Conservation (phyloP, 1,140 invertebrate genomes). For the Drosophila rhopaloa region DNA sequence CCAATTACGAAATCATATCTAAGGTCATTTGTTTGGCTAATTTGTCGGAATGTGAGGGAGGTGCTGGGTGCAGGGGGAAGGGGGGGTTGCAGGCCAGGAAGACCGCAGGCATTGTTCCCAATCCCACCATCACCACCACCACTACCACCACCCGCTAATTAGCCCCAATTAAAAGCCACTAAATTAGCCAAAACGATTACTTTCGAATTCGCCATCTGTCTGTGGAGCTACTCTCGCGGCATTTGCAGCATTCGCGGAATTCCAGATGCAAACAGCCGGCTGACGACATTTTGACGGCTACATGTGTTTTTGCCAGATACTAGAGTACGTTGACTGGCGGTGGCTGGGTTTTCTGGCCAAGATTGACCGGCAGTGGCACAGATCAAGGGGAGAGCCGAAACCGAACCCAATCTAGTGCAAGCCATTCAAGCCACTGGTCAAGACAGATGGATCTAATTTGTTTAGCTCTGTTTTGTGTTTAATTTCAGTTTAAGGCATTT, state of each 20-base stretch:
- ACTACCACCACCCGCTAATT: conserved; percentile 20
- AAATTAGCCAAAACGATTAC: conserved; percentile 39
- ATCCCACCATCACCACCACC: background rate
- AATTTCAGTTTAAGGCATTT: conserved; percentile 2
- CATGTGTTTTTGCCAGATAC: conserved; percentile 52
- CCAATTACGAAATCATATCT: conserved; percentile 82
- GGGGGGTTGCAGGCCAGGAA: conserved; percentile 6
- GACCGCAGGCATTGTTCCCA: conserved; percentile 45
- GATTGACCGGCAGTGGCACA: conserved; percentile 13
- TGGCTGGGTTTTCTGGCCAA: background rate
- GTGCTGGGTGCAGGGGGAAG: background rate
- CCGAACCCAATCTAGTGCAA: background rate
- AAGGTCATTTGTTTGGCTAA: conserved; percentile 80
- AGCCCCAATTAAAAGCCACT: conserved; percentile 38
- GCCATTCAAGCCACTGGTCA: background rate
- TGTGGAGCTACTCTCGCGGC: conserved; percentile 1
- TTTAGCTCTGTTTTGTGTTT: conserved; percentile 8
- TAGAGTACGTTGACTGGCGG: conserved; percentile 12
- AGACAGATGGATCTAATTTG: conserved; percentile 47
- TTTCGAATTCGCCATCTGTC: conserved; percentile 21
- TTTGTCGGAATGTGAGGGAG: conserved; percentile 47
- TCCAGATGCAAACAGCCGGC: conserved; percentile 38
- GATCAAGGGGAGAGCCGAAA: conserved; percentile 3
- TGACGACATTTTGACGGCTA: conserved; percentile 61
- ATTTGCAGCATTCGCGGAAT: conserved; percentile 34